Percentiles rank a stretch among this genome's conserved stretches.
These are phyloP conservation scores for Rachycentron canadum DNA, from an alignment of 2,797 vertebrate genomes.

Conservation along the genomic window DNA sequence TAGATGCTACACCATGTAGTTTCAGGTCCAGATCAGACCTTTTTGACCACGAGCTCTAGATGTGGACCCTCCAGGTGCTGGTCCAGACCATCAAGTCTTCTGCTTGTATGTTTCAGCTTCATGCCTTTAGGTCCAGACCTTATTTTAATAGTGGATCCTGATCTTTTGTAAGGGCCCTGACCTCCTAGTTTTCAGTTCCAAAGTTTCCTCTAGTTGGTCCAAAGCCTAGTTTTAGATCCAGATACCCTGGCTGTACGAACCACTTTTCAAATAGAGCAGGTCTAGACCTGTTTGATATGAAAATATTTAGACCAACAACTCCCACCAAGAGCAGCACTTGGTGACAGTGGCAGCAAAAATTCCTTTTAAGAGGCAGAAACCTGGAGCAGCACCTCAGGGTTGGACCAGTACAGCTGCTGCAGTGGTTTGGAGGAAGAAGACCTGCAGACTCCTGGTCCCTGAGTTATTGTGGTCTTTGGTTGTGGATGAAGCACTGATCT, in stretches of 20 bases:
- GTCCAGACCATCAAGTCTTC: background rate
- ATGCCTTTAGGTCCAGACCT: background rate
- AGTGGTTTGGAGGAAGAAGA: too few relatives aligned
- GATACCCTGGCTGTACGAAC: background rate
- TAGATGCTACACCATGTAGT: background rate
- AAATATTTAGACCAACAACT: too few relatives aligned
- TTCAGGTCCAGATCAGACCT: background rate
- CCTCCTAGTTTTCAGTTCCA: background rate
- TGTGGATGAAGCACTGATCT: conserved; percentile 5
- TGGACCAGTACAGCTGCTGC: too few relatives aligned
- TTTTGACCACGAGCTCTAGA: background rate
- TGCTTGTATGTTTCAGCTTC: too few relatives aligned
- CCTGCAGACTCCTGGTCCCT: background rate
- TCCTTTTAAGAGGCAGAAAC: too few relatives aligned
- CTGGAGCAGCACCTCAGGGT: too few relatives aligned
- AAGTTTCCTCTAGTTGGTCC: background rate
- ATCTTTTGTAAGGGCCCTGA: background rate
- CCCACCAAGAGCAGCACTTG: too few relatives aligned
- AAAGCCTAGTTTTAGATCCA: background rate
- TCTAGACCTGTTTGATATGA: too few relatives aligned
- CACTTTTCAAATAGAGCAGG: too few relatives aligned
- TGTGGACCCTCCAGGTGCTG: background rate
- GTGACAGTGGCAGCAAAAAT: too few relatives aligned
- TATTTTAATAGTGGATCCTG: too few relatives aligned
- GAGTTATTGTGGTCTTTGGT: background rate